These are phyloP conservation scores for Poecilia gillii DNA, from an alignment of 2,797 vertebrate species.

Conservation along the genomic window DNA sequence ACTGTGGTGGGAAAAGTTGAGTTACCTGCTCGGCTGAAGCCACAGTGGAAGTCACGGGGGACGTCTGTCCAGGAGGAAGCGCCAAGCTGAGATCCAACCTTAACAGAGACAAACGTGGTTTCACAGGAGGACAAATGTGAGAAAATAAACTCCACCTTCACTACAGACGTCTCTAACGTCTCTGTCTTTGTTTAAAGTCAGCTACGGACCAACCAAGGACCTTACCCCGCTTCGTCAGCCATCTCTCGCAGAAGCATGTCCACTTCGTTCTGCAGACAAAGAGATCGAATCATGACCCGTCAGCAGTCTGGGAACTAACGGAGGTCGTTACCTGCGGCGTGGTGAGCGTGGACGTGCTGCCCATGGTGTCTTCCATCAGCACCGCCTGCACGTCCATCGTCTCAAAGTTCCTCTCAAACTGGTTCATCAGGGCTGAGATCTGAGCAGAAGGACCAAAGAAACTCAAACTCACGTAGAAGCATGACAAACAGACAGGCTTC, in stretches of 20 bases:
- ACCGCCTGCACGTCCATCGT: neutral
- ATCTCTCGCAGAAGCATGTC: neutral
- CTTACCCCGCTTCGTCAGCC: neutral
- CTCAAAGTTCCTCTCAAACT: neutral
- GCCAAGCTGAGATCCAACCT: conserved; percentile 91
- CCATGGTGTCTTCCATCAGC: neutral
- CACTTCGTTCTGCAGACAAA: neutral
- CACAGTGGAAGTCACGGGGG: conserved; percentile 76
- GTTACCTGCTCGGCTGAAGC: neutral
- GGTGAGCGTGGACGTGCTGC: neutral
- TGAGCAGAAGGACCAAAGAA: conserved; percentile 38
- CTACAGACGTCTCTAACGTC: too few relatives aligned
- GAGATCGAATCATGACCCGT: neutral
- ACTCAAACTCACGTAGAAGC: neutral
- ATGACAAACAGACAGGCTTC: neutral
- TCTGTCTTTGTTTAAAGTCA: neutral
- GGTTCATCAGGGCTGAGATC: conserved; percentile 82
- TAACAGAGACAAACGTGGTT: neutral
- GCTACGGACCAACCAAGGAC: neutral
- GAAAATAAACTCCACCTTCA: neutral
- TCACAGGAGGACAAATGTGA: neutral
- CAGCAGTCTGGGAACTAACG: neutral
- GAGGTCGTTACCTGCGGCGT: neutral
- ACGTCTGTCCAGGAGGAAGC: conserved; percentile 88
- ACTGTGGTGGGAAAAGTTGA: neutral